Conservation (phyloP, 2,113 vertebrate genomes). For the Amphilophus citrinellus region DNA sequence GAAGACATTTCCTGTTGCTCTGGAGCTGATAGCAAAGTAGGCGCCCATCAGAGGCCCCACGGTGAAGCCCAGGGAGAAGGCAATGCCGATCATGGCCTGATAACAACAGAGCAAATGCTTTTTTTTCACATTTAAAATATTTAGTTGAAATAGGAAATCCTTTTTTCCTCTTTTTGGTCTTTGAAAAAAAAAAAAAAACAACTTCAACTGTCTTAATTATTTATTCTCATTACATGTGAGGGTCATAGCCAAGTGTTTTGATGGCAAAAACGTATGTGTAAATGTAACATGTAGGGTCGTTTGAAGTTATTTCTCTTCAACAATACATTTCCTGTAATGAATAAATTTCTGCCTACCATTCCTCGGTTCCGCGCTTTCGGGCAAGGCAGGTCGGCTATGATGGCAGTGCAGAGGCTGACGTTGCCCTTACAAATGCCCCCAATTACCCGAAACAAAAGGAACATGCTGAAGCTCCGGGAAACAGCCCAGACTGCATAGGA, state of each 20-base stretch:
- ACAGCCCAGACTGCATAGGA: constrained; percentile 93
- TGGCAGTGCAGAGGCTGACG: constrained; percentile 92
- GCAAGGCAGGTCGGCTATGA: constrained; percentile 90
- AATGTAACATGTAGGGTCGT: background rate
- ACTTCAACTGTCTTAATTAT: background rate
- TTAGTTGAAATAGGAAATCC: background rate
- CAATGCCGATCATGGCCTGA: constrained; percentile 94
- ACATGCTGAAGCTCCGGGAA: constrained; percentile 89
- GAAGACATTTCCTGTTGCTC: constrained; percentile 79
- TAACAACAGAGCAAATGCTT: background rate
- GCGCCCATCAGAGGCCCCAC: constrained; percentile 94
- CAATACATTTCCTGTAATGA: constrained; percentile 5
- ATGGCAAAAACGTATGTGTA: background rate
- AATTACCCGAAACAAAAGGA: constrained; percentile 91
- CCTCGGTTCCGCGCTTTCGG: constrained; percentile 89
- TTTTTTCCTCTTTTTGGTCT: too few species aligned
- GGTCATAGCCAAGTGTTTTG: background rate
- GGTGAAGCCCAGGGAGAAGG: constrained; percentile 96
- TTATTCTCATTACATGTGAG: background rate
- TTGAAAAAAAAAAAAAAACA: background rate
- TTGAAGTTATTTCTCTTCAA: background rate
- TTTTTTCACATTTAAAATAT: background rate
- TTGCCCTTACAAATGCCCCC: constrained; percentile 96
- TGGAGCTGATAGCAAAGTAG: constrained; percentile 82
- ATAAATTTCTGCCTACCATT: constrained; percentile 85